Evolutionary conservation across 2,888 invertebrate genomes (phyloP), one percentile per base, ranked within the genome.

Genomic region (Thumatha senex): DNA sequence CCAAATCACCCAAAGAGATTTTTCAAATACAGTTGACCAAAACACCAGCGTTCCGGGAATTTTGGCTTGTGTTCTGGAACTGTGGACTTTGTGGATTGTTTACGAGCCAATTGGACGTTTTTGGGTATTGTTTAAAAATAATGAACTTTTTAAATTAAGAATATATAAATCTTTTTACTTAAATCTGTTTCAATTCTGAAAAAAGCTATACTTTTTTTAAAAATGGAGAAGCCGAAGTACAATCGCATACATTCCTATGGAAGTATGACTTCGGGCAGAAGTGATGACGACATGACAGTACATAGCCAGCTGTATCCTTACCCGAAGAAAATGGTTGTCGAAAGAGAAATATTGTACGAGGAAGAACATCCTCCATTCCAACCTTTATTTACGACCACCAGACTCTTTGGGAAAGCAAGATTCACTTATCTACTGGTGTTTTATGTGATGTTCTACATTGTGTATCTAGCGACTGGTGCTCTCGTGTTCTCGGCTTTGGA

Each of bases 401-500:
- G 80, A 56, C 70, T 93, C 45, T 89, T 93, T 55, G 93, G 93
- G 1, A 81, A 93, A 48, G 84, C 92, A 39, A 86, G 92, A 59
- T 93, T 93, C 60, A 89, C 93, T 0, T 91, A 87, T 46, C 80
- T 94, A 31, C 83, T 94, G 56, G 56, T 84, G 8, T 72, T 92
- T 15, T 95, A 92, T 70, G 70, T 94, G 3, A 46, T 93, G 4
- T 92, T 94, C 64, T 95, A 95, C 76, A 58, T 92, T 5, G 77
- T 91, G 39, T 96, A 94, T 78, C 79, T 96, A 72, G 84, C 93
- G 14, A 84, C 94, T 48, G 96, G 96, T 0, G 95, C 95, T 0
- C 65, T 94, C 53, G 92, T 95, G 45, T 96, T 96, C 78, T 92
- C 93, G 34, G 85, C 92, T 11, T 78, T 96, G 56, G 96, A 96